Base-by-base conservation (phyloP, 2,888 invertebrate genomes). In the Xestoiulus laeticollis region DNA sequence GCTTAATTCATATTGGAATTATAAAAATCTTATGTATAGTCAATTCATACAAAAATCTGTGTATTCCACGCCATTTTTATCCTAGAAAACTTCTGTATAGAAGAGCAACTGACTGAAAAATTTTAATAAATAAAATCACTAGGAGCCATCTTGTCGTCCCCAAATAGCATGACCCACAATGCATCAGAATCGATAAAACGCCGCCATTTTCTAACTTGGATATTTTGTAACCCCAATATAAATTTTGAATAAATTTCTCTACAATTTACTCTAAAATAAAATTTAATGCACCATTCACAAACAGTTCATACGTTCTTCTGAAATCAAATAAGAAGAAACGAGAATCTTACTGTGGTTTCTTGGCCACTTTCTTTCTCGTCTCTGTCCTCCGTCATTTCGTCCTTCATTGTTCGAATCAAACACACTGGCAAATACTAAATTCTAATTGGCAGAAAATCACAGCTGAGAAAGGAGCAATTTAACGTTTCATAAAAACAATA, bases 321-420 rank as follows among this genome's bases (percentile, higher is more conserved):
- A 84, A 30, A 84, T 84, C 84, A 38, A 68, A 87, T 78, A 87
- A 68, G 32, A 19, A 87, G 43, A 68, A 68, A 87, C 32, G 48
- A 59, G 14, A 85, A 43, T 44, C 78, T 83, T 88, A 89, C 89
- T 33, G 88, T 87, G 33, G 87, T 85, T 87, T 88, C 89, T 87
- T 88, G 87, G 85, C 89, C 86, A 86, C 87, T 87, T 87, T 89
- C 89, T 82, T 85, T 89, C 43, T 87, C 88, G 68, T 89, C 88
- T 87, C 87, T 88, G 44, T 89, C 89, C 85, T 89, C 89, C 68
- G 89, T 89, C 89, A 89, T 89, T 87, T 87, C 88, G 68, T 68
- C 83, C 85, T 83, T 88, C 83, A 88, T 85, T 32, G 86, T 78
- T 87, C 32, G 22, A 78, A 26, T 68, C 32, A 16, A 84, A 43